Evolutionary conservation across 2,888 invertebrate species (phyloP).

Genomic region (Ormia ochracea): DNA sequence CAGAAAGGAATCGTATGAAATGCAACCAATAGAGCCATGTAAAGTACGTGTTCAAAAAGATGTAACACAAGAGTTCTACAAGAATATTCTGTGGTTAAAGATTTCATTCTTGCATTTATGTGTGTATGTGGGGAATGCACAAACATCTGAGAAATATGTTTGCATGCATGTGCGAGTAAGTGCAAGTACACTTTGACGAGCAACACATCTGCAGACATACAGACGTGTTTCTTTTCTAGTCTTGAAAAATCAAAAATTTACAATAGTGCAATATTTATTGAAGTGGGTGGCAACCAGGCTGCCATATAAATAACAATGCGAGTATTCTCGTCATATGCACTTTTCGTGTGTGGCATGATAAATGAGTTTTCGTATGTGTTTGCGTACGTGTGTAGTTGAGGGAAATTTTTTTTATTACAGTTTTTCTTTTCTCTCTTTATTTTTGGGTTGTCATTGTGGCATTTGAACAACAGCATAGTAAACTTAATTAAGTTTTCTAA

Average conservation of each 20-base stretch:
- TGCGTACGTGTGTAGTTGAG: not conserved
- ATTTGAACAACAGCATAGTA: conserved; percentile 51
- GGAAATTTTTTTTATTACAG: too few species aligned
- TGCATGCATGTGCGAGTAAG: not conserved
- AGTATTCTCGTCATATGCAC: not conserved
- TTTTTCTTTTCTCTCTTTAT: conserved; percentile 10
- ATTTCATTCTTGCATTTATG: conserved; percentile 47
- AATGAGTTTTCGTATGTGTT: too few species aligned
- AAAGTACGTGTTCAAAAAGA: conserved; percentile 56
- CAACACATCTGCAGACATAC: not conserved
- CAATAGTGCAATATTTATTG: conserved; percentile 51
- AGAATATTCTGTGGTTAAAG: conserved; percentile 54
- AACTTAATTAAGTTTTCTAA: conserved; percentile 66
- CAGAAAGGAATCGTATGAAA: conserved; percentile 33
- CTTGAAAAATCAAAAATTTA: conserved; percentile 50
- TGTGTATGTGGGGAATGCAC: conserved; percentile 49
- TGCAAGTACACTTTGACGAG: too few species aligned
- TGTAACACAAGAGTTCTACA: conserved; percentile 51
- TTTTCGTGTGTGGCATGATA: conserved; percentile 1
- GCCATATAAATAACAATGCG: not conserved
- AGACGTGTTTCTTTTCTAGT: not conserved
- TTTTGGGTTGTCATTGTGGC: conserved; percentile 53
- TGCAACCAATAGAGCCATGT: conserved; percentile 48
- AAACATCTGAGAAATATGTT: conserved; percentile 20
- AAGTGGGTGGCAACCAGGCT: conserved; percentile 35